Evolutionary conservation across 2,888 invertebrate species (phyloP), one percentile per base, ranked within the genome.

Genomic region (Ichneumoninae sp.): DNA sequence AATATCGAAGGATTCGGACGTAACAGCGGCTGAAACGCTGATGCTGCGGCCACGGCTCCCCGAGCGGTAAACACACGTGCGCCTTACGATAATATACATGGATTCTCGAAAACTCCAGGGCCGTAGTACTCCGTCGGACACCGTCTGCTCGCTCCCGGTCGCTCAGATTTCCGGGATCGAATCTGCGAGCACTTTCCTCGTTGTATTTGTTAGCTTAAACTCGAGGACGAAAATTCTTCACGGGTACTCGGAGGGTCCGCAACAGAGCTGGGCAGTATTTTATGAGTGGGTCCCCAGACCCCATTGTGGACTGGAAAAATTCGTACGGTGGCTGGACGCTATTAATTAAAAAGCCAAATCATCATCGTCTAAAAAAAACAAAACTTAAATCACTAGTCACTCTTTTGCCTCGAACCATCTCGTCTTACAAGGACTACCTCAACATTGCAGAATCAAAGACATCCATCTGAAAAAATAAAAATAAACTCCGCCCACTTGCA

Each of bases 101-200:
- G 62, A 62, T 62, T 62, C 62, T 33, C 62, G 62, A 62, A 62
- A n/a, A n/a, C 10, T 3, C 16, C 62, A 62, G n/a, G 62, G 62
- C 62, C 33, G 62, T n/a, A 62, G 30, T 30, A 33, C 0, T 54
- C 60, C 7, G 5, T 60, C 6, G 13, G 52, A 40, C 7, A 16
- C 16, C 33, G 33, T 60, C 30, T 6, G 0, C 10, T 26, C 13
- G 16, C 0, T 47, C 44, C 8, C 13, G 16, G 4, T 47, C 44
- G 44, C 44, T 16, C 44, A 5, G 16, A 16, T 47, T 47, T 47
- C 44, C 44, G 13, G 44, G 44, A 47, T 47, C 10, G 40, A 40
- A 40, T 40, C 10, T 3, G 40, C 10, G 10, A 8, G 40, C 40
- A 40, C 10, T 0, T 40, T 40, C 2, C 40, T 40, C 40, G 40